phyloP scores from a whole-genome alignment of 2,113 vertebrate genomes.

The Pleuronectes platessa region DNA sequence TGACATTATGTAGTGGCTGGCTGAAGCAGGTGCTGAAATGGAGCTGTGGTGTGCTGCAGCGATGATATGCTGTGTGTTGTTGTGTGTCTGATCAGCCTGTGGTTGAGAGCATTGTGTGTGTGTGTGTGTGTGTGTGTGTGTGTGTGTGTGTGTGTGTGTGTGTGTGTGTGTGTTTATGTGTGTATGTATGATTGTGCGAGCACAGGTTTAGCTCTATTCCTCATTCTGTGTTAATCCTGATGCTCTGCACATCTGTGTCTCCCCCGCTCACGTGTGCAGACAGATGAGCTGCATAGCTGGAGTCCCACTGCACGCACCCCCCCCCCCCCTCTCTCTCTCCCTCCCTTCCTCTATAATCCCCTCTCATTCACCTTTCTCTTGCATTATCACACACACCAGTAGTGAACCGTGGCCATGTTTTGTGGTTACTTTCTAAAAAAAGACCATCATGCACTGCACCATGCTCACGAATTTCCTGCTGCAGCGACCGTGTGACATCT shows the following conservation, averaged over 20 bases:
- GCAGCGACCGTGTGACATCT: not conserved
- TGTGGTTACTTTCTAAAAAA: slow-evolving; percentile 13
- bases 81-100: slow-evolving; percentile 20
- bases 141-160: too few relatives aligned
- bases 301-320: slow-evolving; percentile 57
- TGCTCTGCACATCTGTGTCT: slow-evolving; percentile 72
- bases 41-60: slow-evolving; percentile 3
- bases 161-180: not conserved
- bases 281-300: slow-evolving; percentile 71
- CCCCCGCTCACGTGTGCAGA: slow-evolving; percentile 70
- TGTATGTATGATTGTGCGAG: not conserved
- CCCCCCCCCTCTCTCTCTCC: not conserved
- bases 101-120: slow-evolving; percentile 23
- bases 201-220: slow-evolving; percentile 52
- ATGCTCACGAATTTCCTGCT: slow-evolving; percentile 2
- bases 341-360: slow-evolving; percentile 9
- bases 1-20: not conserved
- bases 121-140: not conserved
- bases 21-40: slow-evolving; percentile 47
- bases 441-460: not conserved
- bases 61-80: slow-evolving; percentile 30
- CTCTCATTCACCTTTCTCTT: slow-evolving; percentile 26
- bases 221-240: slow-evolving; percentile 74
- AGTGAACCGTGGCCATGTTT: slow-evolving; percentile 8
- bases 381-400: slow-evolving; percentile 34